These are phyloP conservation scores for Lasioglossum figueresi DNA, from an alignment of 2,888 invertebrate species.

Conservation along the genomic window DNA sequence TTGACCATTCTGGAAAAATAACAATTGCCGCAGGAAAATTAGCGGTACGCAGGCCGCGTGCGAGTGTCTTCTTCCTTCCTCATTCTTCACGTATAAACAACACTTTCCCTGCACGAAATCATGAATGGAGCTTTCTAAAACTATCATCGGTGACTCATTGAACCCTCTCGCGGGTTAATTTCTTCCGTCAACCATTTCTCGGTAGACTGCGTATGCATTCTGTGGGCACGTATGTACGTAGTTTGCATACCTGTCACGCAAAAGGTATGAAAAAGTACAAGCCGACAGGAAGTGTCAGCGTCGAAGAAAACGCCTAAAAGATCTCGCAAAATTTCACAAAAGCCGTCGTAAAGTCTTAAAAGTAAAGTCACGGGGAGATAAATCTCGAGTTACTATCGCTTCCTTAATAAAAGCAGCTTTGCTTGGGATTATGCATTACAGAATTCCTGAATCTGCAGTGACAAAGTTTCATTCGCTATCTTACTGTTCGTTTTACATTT, in stretches of 20 bases:
- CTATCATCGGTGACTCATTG: not conserved
- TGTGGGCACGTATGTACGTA: not conserved
- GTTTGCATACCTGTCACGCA: not conserved
- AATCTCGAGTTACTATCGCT: not conserved
- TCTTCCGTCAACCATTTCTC: not conserved
- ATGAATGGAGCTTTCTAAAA: constrained; percentile 12
- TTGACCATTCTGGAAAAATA: not conserved
- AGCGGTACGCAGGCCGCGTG: not conserved
- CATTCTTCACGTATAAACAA: not conserved
- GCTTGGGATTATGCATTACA: not conserved
- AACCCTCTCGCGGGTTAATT: not conserved
- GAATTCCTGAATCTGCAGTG: not conserved
- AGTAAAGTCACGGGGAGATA: not conserved
- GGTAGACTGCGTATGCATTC: not conserved
- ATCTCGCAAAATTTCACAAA: not conserved
- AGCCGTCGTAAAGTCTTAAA: not conserved
- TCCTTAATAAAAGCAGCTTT: constrained; percentile 3
- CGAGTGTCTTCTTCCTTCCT: not conserved
- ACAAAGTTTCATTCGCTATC: not conserved
- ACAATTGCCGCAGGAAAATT: not conserved
- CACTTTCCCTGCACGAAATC: not conserved
- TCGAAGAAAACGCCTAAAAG: not conserved
- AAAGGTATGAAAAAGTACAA: not conserved
- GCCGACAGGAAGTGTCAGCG: not conserved
- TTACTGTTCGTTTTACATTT: not conserved